Base-by-base conservation (phyloP, 2,113 vertebrate species). In the Struthio camelus region DNA sequence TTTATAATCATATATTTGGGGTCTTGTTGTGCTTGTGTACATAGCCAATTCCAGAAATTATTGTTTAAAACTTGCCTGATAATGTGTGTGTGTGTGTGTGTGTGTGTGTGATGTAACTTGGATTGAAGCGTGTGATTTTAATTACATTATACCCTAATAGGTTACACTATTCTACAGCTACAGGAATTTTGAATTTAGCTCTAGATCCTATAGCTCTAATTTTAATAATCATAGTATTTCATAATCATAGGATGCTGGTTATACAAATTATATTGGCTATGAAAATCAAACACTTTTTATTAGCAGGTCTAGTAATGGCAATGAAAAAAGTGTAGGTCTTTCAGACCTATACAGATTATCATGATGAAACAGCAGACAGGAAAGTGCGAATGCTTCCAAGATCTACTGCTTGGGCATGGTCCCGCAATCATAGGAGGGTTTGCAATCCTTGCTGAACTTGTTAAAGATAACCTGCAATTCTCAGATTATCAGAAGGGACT, bases 211-310 rank as follows among this genome's bases (percentile, higher is more conserved):
- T 34, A 90, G 82, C 58, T 66, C 67, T 78, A 36, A 50, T 79
- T 90, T 89, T 84, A 92, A 93, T 89, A 92, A 83, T 50, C 66
- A 53, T 69, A 81, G 51, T 46, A 89, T 90, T 93, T 83, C 82
- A 46, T 46, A 46, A 46, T 46, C 44, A 46, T 46, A 46, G 44
- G 44, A 46, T 87, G 46, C 46, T 78, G 54, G 80, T 30, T 50
- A 38, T 85, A 61, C 25, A 91, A 89, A 89, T 79, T 67, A 59
- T 54, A 84, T 46, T 40, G 38, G 86, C 0, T 0, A 89, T 51
- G 65, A 71, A 94, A 95, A 95, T 81, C 65, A 90, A 94, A 89
- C 54, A 67, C 73, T 59, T 94, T 92, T 83, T 81, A 9, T 85
- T 81, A 87, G 69, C 42, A 81, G 38, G 36, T 80, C 59, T 92